Evolutionary conservation across 2,888 invertebrate genomes (phyloP).

Genomic region (Lamellibrachia satsuma): DNA sequence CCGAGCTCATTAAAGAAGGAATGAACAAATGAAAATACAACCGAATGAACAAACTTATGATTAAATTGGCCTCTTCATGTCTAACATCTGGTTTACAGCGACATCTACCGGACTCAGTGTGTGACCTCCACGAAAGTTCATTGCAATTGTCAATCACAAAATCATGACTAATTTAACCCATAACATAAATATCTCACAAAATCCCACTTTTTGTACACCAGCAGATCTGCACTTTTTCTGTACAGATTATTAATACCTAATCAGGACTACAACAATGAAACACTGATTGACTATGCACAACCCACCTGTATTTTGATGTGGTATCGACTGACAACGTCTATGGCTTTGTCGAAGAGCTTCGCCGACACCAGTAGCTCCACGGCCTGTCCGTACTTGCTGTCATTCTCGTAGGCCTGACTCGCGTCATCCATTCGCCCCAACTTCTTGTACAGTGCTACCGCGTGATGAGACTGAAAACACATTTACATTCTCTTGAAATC

Average conservation of each 20-base stretch:
- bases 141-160: too few species aligned
- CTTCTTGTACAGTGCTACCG: constrained; percentile 47
- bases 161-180: too few species aligned
- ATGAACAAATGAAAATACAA: too few species aligned
- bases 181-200: neutral
- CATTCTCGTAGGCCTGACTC: constrained; percentile 52
- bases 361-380: constrained; percentile 47
- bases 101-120: too few species aligned
- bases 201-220: neutral
- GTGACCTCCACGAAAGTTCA: too few species aligned
- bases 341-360: constrained; percentile 51
- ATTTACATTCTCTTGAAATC: constrained; percentile 42
- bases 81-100: too few species aligned
- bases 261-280: neutral
- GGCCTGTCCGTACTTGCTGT: constrained; percentile 48
- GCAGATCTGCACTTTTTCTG: neutral
- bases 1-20: too few species aligned
- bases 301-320: constrained; percentile 42
- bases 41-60: too few species aligned
- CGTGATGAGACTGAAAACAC: constrained; percentile 45
- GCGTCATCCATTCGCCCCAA: constrained; percentile 43
- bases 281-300: neutral
- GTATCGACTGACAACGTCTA: constrained; percentile 51
- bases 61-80: too few species aligned
- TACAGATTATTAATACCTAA: too few species aligned